Evolutionary conservation across 2,113 vertebrate genomes (phyloP).

Genomic region (Malurus alboscapulatus): DNA sequence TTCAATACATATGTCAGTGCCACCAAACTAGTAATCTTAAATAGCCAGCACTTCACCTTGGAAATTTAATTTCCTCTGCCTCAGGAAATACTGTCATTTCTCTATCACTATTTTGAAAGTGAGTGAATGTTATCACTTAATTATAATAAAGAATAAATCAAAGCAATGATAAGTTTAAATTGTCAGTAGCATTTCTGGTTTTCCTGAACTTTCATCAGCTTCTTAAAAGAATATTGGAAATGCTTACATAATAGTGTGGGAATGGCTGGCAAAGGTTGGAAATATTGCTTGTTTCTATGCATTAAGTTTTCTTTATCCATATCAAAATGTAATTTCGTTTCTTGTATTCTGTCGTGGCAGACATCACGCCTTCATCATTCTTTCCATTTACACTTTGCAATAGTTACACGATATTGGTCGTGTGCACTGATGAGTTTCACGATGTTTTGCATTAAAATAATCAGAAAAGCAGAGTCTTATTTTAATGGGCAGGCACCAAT

Average conservation of each 20-base stretch:
- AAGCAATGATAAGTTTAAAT: not conserved
- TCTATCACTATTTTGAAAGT: constrained; percentile 26
- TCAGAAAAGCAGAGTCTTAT: not conserved
- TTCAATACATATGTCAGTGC: not conserved
- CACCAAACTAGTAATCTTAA: constrained; percentile 34
- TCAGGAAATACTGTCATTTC: constrained; percentile 23
- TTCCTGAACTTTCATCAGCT: not conserved
- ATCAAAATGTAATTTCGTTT: constrained; percentile 32
- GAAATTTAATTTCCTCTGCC: constrained; percentile 57
- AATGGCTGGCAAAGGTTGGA: not conserved
- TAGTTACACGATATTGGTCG: not conserved
- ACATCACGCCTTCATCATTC: not conserved
- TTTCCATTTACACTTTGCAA: constrained; percentile 18
- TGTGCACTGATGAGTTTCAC: not conserved
- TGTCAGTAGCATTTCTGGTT: not conserved
- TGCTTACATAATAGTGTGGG: not conserved
- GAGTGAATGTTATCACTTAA: constrained; percentile 56
- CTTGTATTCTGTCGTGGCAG: not conserved
- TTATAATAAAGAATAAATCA: constrained; percentile 47
- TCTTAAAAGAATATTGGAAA: not conserved
- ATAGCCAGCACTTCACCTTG: constrained; percentile 39
- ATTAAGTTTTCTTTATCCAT: not conserved
- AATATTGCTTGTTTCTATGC: not conserved
- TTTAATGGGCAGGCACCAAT: not conserved
- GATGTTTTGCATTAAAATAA: not conserved